A percentile compares a stretch with the other conserved stretches of the same genome.
Evolutionary conservation across 2,797 vertebrate species (phyloP).

Genomic region (Gadopsis bispinosus): DNA sequence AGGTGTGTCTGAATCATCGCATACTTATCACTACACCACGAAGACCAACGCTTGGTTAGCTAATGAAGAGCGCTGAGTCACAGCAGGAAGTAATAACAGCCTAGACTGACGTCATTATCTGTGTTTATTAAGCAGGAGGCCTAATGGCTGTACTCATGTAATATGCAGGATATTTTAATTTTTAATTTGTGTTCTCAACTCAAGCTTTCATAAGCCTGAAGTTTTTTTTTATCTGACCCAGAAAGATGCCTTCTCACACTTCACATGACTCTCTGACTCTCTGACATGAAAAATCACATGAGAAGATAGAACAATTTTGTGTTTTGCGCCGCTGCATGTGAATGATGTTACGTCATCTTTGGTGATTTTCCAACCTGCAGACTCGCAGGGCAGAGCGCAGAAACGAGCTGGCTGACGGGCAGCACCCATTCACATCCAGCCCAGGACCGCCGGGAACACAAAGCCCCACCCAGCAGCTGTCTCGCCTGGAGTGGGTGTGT

Average conservation of each 20-base stretch:
- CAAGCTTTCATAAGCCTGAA: slow-evolving; percentile 11
- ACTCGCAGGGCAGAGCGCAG: slow-evolving; percentile 69
- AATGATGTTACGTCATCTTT: background rate
- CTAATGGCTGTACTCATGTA: slow-evolving; percentile 49
- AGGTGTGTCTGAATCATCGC: slow-evolving; percentile 37
- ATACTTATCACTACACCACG: background rate
- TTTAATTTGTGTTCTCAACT: slow-evolving; percentile 44
- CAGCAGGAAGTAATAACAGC: slow-evolving; percentile 31
- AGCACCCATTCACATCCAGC: slow-evolving; percentile 27
- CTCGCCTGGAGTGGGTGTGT: slow-evolving; percentile 86
- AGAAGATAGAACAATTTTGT: background rate
- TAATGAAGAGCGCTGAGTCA: slow-evolving; percentile 41
- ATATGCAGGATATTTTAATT: slow-evolving; percentile 43
- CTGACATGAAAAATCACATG: background rate
- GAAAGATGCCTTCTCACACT: background rate
- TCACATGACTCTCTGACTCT: background rate
- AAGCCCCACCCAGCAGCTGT: slow-evolving; percentile 68
- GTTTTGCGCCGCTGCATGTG: background rate
- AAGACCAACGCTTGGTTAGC: slow-evolving; percentile 22
- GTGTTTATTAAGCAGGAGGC: slow-evolving; percentile 29
- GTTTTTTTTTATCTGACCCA: slow-evolving; percentile 22
- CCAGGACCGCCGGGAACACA: slow-evolving; percentile 27
- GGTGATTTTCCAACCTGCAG: slow-evolving; percentile 55
- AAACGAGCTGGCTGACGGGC: slow-evolving; percentile 54
- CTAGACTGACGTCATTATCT: slow-evolving; percentile 16